Conservation (phyloP, 92 coral and sea anemone genomes). For the Porites lobata region DNA sequence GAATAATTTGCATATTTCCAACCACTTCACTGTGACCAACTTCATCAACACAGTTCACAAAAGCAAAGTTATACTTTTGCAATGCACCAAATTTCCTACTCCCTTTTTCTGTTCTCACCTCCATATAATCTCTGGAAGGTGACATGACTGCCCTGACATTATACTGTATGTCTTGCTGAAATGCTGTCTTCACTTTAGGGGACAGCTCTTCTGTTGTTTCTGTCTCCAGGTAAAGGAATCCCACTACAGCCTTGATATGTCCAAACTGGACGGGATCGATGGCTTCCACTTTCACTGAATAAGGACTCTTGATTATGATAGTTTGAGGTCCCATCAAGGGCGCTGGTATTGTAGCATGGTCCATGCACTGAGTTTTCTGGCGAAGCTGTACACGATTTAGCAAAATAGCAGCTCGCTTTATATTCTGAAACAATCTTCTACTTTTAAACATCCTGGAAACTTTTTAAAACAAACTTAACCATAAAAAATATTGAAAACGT, state of each 20-base stretch:
- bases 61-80: too few relatives aligned
- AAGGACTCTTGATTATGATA: slow-evolving; percentile 60
- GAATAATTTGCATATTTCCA: too few relatives aligned
- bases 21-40: too few relatives aligned
- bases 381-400: slow-evolving; percentile 23
- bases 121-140: slow-evolving; percentile 16
- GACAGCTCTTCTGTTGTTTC: slow-evolving; percentile 46
- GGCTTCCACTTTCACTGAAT: slow-evolving; percentile 64
- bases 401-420: neutral
- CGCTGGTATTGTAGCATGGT: slow-evolving; percentile 30
- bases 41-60: too few relatives aligned
- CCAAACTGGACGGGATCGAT: slow-evolving; percentile 64
- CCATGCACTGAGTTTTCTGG: slow-evolving; percentile 54
- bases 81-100: neutral
- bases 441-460: neutral
- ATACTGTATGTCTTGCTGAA: slow-evolving; percentile 37
- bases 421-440: neutral
- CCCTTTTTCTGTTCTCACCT: slow-evolving; percentile 1
- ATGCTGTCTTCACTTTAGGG: slow-evolving; percentile 15
- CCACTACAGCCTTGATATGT: slow-evolving; percentile 21
- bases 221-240: slow-evolving; percentile 56
- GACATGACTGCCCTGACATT: slow-evolving; percentile 26
- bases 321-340: slow-evolving; percentile 19
- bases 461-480: neutral
- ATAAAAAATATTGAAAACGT: neutral